A percentile compares a stretch with the other conserved stretches of the same genome.
phyloP scores from a whole-genome alignment of 2,797 vertebrate species.

The Phataginus tricuspis region DNA sequence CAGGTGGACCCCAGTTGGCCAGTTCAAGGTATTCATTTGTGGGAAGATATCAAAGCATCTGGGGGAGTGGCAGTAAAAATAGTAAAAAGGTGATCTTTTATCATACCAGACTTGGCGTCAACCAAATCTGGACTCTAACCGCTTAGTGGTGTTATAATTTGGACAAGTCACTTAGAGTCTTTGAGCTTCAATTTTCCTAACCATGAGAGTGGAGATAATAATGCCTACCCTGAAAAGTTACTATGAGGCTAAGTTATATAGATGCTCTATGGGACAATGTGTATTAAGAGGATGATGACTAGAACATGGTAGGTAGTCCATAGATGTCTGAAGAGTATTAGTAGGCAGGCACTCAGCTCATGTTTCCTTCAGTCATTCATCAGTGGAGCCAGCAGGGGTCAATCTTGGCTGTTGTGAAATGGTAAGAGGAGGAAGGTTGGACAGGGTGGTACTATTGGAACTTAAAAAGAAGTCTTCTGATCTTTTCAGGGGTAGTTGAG shows the following conservation, averaged over 20 bases:
- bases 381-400: not conserved
- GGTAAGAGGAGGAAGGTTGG: not conserved
- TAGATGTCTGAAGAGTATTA: not conserved
- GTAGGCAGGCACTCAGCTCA: not conserved
- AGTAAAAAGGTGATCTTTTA: not conserved
- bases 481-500: not conserved
- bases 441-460: not conserved
- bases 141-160: not conserved
- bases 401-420: slow-evolving; percentile 5
- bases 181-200: slow-evolving; percentile 37
- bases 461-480: not conserved
- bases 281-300: not conserved
- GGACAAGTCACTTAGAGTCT: not conserved
- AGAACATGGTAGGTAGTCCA: not conserved
- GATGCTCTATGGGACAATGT: not conserved
- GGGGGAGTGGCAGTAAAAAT: not conserved
- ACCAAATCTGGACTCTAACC: not conserved
- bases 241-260: not conserved
- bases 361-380: not conserved
- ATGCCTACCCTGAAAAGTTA: not conserved
- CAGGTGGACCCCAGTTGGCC: not conserved
- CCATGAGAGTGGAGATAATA: not conserved
- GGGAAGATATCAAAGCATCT: not conserved
- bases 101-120: slow-evolving; percentile 3
- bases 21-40: not conserved